A percentile compares a stretch with the other conserved stretches of the same genome.
phyloP scores from a whole-genome alignment of 2,113 vertebrate species.

The Erythrocebus patas region DNA sequence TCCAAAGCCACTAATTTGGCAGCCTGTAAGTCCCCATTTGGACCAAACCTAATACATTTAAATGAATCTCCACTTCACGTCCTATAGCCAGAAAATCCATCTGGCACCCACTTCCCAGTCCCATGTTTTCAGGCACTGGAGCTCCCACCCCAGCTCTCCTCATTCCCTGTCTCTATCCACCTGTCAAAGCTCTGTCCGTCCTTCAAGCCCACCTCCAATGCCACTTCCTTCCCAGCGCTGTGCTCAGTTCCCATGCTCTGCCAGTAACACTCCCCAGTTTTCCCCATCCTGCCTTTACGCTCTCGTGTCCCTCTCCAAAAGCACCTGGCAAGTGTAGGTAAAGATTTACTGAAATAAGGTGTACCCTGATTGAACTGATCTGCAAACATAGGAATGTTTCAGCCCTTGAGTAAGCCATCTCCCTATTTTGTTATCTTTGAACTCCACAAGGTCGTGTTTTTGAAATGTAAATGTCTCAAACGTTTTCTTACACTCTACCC shows the following conservation, averaged over 20 bases:
- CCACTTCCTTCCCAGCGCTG: no score
- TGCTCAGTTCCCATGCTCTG: fast-evolving
- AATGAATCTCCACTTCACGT: not conserved
- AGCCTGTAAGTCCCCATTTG: not conserved
- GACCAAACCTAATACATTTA: not conserved
- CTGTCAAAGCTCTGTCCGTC: not conserved
- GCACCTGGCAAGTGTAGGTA: no score
- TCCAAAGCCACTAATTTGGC: not conserved
- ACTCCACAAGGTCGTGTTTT: not conserved
- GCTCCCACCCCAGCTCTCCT: fast-evolving
- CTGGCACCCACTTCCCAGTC: not conserved
- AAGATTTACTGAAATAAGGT: not conserved
- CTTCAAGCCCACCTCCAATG: not conserved
- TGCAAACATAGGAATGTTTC: not conserved
- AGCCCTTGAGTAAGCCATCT: not conserved
- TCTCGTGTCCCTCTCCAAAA: fast-evolving
- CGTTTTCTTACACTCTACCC: not conserved
- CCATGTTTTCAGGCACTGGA: fast-evolving
- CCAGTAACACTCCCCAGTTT: fast-evolving
- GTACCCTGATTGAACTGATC: not conserved
- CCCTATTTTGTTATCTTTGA: not conserved
- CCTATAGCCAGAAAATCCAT: not conserved
- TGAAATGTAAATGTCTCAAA: not conserved
- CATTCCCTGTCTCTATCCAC: no score
- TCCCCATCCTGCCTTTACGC: not conserved